These are phyloP conservation scores for Agriotes lineatus DNA, from an alignment of 2,888 invertebrate species.

Conservation along the genomic window DNA sequence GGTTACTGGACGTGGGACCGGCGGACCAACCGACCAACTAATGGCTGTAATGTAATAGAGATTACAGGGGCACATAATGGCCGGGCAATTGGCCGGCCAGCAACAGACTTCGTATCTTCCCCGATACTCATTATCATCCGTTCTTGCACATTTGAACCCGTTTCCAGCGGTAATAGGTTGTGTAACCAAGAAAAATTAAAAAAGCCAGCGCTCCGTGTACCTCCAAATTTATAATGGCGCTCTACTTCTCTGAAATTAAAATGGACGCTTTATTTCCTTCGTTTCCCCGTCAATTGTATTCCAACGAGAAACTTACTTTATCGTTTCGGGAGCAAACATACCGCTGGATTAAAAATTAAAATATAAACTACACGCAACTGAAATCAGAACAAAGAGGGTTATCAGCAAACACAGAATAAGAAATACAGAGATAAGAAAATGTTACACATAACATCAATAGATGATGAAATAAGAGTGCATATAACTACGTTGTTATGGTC, in stretches of 20 bases:
- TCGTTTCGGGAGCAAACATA: too few species aligned
- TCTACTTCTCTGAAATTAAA: neutral
- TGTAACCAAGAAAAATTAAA: constrained; percentile 16
- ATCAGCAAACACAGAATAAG: too few species aligned
- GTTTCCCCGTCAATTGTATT: neutral
- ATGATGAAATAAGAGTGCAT: too few species aligned
- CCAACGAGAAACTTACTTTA: too few species aligned
- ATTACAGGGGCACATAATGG: constrained; percentile 62
- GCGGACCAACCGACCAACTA: constrained; percentile 56
- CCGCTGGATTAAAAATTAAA: too few species aligned
- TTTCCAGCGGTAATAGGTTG: constrained; percentile 15
- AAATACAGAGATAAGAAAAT: too few species aligned
- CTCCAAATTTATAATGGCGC: neutral
- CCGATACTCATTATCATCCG: constrained; percentile 37
- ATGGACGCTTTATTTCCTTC: neutral
- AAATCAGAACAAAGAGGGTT: too few species aligned
- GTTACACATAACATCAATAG: too few species aligned
- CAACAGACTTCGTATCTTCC: constrained; percentile 37
- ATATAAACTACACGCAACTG: too few species aligned
- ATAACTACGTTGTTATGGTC: too few species aligned
- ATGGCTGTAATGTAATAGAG: constrained; percentile 62
- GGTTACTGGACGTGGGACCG: constrained; percentile 60
- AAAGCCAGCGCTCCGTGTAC: neutral
- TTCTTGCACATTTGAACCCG: constrained; percentile 34
- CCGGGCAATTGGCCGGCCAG: constrained; percentile 53